Base-by-base conservation (phyloP, 2,797 vertebrate genomes). In the Sarcophilus harrisii region DNA sequence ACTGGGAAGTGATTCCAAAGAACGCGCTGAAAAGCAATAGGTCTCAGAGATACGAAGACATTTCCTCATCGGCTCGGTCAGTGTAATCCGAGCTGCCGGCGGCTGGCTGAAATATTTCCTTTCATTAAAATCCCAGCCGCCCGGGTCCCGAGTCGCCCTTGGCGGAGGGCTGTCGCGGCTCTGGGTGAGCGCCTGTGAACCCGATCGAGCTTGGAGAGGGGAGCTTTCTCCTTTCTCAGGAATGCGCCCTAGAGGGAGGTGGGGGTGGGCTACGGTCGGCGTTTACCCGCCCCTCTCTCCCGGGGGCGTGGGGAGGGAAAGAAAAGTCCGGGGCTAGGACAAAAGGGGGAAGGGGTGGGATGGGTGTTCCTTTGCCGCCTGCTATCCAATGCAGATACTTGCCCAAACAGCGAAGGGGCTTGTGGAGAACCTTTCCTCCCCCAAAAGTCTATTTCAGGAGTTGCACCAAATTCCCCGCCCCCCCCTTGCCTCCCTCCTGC, bases 291-390 rank as follows among this genome's bases (percentile, higher is more conserved):
- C 73, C 21, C 73, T 9, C n/a, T 27, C 73, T 45, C 38, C 73
- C 21, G 18, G 2, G n/a, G 21, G 38, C 73, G 0, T 45, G 73
- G 38, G 73, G 73, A 45, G 38, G 6, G 38, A 81, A 45, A 81
- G 38, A 81, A 45, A 81, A 81, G 73, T 81, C 94, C 24, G 0
- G 38, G 57, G 66, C 92, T 91, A 59, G 91, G 87, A 66, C 60
- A 57, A 92, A 49, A 90, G 96, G 66, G 5, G 54, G 92, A 38
- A 32, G 58, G n/a, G 0, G 24, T 32, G 62, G 90, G 95, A 95
- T 94, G 95, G 97, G 96, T 30, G 92, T 93, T 96, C 90, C 59
- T 57, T 66, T 91, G 91, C 95, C 93, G 94, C 92, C 96, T 97
- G 97, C 93, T 92, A 94, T 94, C 55, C 81, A 89, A 89, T 58